Base-by-base conservation (phyloP, 1,140 invertebrate species). In the Scaptomyza pallida region DNA sequence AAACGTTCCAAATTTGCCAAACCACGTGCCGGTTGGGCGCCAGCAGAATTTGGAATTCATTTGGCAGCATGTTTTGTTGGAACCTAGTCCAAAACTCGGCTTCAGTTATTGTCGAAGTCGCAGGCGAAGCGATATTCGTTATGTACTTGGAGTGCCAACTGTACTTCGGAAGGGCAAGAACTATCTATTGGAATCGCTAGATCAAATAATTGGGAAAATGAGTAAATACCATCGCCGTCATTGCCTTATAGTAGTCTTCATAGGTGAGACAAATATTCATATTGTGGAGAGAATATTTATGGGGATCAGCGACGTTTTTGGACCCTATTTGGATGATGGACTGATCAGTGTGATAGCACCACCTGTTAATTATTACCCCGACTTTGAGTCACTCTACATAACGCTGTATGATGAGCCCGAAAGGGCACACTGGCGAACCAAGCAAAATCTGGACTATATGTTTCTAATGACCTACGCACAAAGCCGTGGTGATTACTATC, bases 131-230 rank as follows among this genome's bases (percentile, higher is more conserved):
- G 30, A 30, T 3, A 70, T 72, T 0, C 15, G 41, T 13, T 78
- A 45, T 37, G 72, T 79, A 6, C 9, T 79, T 26, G 77, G 77
- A 12, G 71, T 79, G 30, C 77, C 77, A 13, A 79, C 77, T 5
- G 71, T 75, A 2, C 2, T 26, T 41, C 52, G 71, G 1, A n/a
- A 51, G 3, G 44, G 5, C 4, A 9, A 17, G n/a, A 57, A 41
- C n/a, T 75, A 78, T 41, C 13, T 79, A 10, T n/a, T 65, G 10
- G 12, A 37, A 2, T 71, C 60, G 0, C 35, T 79, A 0, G 0
- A 21, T 0, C 3, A 35, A 9, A 52, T 79, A 6, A 75, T 79
- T 4, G 12, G 30, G 2, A n/a, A 47, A 1, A 62, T 75, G 65
- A 52, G 15, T 0, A 16, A 40, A 0, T 8, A 30, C 6, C 30